These are phyloP conservation scores for Nephila pilipes DNA, from an alignment of 1,140 invertebrate species.

Conservation along the genomic window DNA sequence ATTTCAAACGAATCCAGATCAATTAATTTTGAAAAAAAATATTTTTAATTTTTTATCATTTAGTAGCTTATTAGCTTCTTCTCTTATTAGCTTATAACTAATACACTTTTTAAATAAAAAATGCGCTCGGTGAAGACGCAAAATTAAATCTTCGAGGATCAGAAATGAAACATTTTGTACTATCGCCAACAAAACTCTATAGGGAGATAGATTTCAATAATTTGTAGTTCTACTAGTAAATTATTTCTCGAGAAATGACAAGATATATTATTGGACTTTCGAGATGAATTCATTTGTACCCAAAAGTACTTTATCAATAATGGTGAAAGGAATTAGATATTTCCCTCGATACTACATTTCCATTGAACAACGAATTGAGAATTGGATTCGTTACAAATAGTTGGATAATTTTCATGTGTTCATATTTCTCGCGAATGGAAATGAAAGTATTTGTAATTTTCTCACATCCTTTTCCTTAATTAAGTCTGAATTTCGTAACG, in stretches of 20 bases:
- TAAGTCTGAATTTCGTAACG: no score
- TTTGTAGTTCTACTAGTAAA: not conserved
- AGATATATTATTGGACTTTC: not conserved
- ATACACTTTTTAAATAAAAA: no score
- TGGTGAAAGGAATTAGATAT: not conserved
- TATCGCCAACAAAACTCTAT: not conserved
- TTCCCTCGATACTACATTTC: not conserved
- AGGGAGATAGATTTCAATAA: conserved; percentile 1
- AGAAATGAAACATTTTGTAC: not conserved
- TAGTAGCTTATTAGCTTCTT: no score
- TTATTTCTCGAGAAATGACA: not conserved
- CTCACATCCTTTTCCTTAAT: not conserved
- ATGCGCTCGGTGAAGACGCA: not conserved
- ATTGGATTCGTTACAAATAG: not conserved
- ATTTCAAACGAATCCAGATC: no score
- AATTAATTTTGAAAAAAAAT: no score
- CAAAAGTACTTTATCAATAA: not conserved
- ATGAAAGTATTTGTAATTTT: not conserved
- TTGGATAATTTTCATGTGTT: not conserved
- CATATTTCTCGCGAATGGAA: not conserved
- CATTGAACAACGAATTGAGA: not conserved
- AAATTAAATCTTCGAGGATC: not conserved
- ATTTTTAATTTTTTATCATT: no score
- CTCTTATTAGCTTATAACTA: no score
- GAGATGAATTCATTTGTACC: not conserved